phyloP scores from a whole-genome alignment of 53 echinoderm and acorn worm species.

The Apostichopus leukothele region DNA sequence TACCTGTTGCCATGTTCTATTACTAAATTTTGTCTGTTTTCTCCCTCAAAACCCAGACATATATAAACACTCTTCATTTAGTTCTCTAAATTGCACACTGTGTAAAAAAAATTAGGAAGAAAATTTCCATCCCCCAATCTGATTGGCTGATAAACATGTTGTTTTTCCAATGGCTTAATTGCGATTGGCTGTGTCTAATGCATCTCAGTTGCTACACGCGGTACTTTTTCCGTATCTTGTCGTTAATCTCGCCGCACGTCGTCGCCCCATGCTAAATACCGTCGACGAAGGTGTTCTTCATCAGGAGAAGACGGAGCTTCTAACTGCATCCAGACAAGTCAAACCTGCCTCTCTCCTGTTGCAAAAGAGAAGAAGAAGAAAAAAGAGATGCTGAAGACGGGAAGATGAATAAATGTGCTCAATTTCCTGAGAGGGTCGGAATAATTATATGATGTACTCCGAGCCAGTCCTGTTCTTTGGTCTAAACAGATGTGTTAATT shows the following conservation, averaged over 20 bases:
- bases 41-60: not conserved
- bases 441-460: not conserved
- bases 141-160: not conserved
- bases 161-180: not conserved
- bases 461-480: not conserved
- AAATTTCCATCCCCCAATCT: not conserved
- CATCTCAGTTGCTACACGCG: not conserved
- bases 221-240: not conserved
- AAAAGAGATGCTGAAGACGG: not conserved
- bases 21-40: not conserved
- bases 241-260: not conserved
- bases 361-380: not conserved
- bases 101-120: not conserved
- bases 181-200: not conserved
- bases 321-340: not conserved
- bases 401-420: not conserved
- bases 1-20: not conserved
- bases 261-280: not conserved
- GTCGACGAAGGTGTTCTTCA: not conserved
- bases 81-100: not conserved
- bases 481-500: not conserved
- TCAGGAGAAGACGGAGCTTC: not conserved
- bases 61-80: not conserved
- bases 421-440: not conserved
- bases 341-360: not conserved